Percentiles rank a stretch among this genome's conserved stretches.
Evolutionary conservation across 2,113 vertebrate genomes (phyloP).

Genomic region (Parus major): DNA sequence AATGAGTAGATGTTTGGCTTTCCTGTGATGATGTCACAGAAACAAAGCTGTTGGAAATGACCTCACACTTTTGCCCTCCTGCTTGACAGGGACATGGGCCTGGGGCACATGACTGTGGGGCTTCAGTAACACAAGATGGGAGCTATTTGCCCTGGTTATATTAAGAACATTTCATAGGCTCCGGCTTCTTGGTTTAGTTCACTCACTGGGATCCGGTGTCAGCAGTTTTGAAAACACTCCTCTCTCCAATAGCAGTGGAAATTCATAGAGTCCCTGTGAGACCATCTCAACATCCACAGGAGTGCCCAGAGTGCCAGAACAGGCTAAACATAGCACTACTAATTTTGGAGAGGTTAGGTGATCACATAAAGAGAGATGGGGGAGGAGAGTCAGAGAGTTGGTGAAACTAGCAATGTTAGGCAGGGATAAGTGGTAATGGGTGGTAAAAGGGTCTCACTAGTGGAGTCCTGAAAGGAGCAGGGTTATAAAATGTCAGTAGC

Average conservation of each 20-base stretch:
- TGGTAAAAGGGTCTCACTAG: background rate
- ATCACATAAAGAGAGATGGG: background rate
- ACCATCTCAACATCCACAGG: background rate
- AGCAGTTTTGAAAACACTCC: conserved; percentile 54
- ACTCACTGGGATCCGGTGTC: conserved; percentile 48
- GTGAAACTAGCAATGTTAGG: background rate
- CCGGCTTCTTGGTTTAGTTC: conserved; percentile 31
- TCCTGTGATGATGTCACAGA: background rate
- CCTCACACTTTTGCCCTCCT: conserved; percentile 15
- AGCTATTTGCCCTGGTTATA: conserved; percentile 46
- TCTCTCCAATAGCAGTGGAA: conserved; percentile 45
- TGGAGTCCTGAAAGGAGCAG: background rate
- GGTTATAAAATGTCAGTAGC: background rate
- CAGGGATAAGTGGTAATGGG: background rate
- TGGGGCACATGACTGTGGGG: conserved; percentile 12
- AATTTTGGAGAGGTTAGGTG: conserved; percentile 44
- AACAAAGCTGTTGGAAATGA: conserved; percentile 11
- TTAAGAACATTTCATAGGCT: conserved; percentile 62
- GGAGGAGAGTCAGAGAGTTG: background rate
- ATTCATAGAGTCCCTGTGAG: conserved; percentile 4
- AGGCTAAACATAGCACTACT: conserved; percentile 55
- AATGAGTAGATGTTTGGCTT: background rate
- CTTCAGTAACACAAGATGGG: conserved; percentile 58
- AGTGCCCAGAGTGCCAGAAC: background rate
- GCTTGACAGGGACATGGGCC: background rate